These are phyloP conservation scores for Onchidella celtica DNA, from an alignment of 2,888 invertebrate genomes.

Conservation along the genomic window DNA sequence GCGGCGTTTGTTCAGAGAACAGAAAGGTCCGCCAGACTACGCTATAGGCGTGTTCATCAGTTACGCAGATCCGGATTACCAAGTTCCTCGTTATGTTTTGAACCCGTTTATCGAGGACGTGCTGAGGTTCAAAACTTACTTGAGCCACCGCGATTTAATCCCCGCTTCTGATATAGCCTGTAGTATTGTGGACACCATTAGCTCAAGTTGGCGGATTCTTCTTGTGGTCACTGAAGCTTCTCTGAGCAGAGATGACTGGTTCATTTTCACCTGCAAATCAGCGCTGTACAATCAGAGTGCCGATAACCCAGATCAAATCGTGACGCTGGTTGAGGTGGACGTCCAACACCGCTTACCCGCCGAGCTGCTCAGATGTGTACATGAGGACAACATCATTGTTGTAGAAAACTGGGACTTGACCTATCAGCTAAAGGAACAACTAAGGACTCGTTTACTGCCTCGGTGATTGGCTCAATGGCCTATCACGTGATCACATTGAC, in stretches of 20 bases:
- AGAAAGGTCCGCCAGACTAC: not conserved
- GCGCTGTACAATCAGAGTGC: not conserved
- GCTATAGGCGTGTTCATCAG: not conserved
- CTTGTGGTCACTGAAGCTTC: not conserved
- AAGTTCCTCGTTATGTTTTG: not conserved
- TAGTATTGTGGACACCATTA: slow-evolving; percentile 2
- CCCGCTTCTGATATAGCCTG: not conserved
- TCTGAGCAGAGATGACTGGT: slow-evolving; percentile 25
- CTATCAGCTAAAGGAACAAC: not conserved
- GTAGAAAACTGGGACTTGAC: not conserved
- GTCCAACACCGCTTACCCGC: not conserved
- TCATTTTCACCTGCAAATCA: slow-evolving; percentile 3
- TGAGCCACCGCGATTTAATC: not conserved
- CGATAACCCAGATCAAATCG: slow-evolving; percentile 13
- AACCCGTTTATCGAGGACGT: not conserved
- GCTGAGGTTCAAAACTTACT: not conserved
- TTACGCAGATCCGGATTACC: slow-evolving; percentile 10
- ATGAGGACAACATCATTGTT: slow-evolving; percentile 36
- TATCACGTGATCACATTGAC: no score
- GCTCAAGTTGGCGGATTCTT: slow-evolving; percentile 1
- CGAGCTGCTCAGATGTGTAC: slow-evolving; percentile 1
- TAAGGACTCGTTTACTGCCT: not conserved
- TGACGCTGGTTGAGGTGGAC: slow-evolving; percentile 12
- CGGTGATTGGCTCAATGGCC: no score
- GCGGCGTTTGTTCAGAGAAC: not conserved